Conservation (phyloP, 2,113 vertebrate species). For the Mus spicilegus region DNA sequence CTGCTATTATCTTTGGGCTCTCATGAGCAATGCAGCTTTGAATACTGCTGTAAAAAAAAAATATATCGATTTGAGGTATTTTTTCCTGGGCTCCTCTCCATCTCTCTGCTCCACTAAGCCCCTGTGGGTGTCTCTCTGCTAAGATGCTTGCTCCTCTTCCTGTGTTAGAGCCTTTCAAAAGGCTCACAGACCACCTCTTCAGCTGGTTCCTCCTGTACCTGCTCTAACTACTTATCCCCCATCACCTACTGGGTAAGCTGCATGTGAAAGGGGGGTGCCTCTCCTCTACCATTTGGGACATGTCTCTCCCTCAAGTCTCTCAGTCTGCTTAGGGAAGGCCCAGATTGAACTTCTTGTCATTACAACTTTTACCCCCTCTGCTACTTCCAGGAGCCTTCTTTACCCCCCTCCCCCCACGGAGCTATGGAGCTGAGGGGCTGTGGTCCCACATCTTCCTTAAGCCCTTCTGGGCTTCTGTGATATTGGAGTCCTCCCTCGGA, state of each 20-base stretch:
- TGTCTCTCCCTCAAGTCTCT: neutral
- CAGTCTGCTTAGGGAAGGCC: neutral
- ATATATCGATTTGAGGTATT: neutral
- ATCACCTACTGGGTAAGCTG: no score
- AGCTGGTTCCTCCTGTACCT: neutral
- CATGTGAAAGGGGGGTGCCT: neutral
- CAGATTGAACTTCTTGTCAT: neutral
- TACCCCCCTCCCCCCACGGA: neutral
- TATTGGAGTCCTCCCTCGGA: neutral
- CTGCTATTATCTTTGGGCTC: neutral
- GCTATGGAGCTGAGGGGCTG: neutral
- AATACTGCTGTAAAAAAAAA: neutral
- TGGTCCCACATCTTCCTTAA: neutral
- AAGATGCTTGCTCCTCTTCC: neutral
- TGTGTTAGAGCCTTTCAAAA: neutral
- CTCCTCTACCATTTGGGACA: neutral
- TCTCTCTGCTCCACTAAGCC: neutral
- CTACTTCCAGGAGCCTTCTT: neutral
- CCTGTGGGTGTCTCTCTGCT: neutral
- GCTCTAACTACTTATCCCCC: neutral
- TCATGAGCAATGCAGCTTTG: neutral
- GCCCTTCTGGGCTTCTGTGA: neutral
- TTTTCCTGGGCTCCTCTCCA: neutral
- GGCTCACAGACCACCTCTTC: neutral
- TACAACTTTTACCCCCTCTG: neutral